Conservation (phyloP, 1,140 invertebrate genomes). For the Leptopilina boulardi region DNA sequence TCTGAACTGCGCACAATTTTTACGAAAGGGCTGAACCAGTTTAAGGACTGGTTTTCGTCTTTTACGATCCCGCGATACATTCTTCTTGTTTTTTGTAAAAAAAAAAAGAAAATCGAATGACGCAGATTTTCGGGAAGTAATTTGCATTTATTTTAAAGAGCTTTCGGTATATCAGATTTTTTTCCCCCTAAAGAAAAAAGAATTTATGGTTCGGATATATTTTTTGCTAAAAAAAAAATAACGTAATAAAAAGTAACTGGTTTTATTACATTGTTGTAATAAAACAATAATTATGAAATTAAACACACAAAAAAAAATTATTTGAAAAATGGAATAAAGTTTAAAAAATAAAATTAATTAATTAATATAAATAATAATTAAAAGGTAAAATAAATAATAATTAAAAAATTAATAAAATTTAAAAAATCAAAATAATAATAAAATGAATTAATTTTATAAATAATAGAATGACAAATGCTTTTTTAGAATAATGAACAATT, state of each 20-base stretch:
- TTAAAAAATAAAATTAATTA: no score
- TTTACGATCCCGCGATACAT: neutral
- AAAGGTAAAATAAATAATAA: no score
- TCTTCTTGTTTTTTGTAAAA: neutral
- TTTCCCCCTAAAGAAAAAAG: neutral
- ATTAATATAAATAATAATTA: no score
- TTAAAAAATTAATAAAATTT: neutral
- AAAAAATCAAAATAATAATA: no score
- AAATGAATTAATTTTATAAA: neutral
- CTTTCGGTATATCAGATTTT: neutral
- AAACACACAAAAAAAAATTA: no score
- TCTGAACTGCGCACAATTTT: neutral
- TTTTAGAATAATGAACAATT: neutral
- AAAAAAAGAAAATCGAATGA: neutral
- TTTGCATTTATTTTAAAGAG: constrained; percentile 7
- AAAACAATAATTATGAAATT: no score
- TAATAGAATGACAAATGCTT: neutral
- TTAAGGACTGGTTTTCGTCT: neutral
- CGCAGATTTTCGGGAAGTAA: neutral
- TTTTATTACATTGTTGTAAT: no score
- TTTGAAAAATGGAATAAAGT: no score
- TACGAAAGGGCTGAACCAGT: neutral
- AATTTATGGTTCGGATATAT: neutral
- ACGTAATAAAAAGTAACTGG: no score
- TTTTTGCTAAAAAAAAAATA: neutral